Conservation (phyloP, 2,888 invertebrate genomes). For the Pinctada fucata region DNA sequence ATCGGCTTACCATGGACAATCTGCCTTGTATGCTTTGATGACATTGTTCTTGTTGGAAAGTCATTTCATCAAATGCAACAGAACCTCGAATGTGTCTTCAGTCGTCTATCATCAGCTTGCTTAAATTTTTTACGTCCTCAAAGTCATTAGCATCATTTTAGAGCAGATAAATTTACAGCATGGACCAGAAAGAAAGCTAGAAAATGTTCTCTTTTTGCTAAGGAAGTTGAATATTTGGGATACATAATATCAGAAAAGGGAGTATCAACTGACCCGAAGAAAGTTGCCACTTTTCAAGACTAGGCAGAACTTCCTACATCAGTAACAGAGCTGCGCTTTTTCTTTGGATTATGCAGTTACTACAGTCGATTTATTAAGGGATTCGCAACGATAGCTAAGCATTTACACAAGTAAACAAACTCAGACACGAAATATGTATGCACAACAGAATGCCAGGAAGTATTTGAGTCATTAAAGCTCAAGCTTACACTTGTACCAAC, state of each 20-base stretch:
- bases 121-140: too few species aligned
- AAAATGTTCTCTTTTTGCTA: not conserved
- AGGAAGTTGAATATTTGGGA: not conserved
- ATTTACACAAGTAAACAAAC: not conserved
- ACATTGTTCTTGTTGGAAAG: not conserved
- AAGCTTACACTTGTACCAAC: not conserved
- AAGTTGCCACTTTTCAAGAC: not conserved
- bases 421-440: not conserved
- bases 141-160: too few species aligned
- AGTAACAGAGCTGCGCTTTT: not conserved
- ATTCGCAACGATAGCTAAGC: constrained; percentile 4
- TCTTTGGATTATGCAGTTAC: not conserved
- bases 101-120: not conserved
- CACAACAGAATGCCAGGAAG: not conserved
- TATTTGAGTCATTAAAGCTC: not conserved
- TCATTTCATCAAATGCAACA: not conserved
- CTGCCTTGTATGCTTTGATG: not conserved
- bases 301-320: not conserved
- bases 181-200: too few species aligned
- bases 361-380: not conserved
- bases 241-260: not conserved
- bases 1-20: not conserved
- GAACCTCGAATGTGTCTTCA: not conserved
- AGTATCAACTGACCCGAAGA: not conserved
- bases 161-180: too few species aligned